A percentile compares a stretch with the other conserved stretches of the same genome.
These are phyloP conservation scores for Cottus gobio DNA, from an alignment of 2,113 vertebrate species.

Conservation along the genomic window DNA sequence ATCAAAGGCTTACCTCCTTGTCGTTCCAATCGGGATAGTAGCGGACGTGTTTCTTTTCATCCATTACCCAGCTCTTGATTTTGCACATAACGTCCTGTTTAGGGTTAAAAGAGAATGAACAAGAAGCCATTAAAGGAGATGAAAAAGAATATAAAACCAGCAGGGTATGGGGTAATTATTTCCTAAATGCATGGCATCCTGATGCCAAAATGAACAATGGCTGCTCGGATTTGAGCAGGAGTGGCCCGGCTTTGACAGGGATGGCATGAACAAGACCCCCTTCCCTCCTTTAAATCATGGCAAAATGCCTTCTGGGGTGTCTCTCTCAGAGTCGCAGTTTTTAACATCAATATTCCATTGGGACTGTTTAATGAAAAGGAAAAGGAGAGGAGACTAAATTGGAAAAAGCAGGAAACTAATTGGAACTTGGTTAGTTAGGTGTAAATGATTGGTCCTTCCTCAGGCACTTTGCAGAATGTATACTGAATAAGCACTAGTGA, in stretches of 20 bases:
- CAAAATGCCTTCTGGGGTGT: slow-evolving; percentile 74
- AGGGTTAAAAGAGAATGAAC: slow-evolving; percentile 88
- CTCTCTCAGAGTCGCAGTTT: slow-evolving; percentile 53
- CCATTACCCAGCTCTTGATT: slow-evolving; percentile 95
- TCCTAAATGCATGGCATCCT: slow-evolving; percentile 84
- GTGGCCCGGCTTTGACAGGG: slow-evolving; percentile 74
- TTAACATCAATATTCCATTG: slow-evolving; percentile 62
- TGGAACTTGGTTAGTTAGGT: slow-evolving; percentile 76
- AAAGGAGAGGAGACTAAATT: slow-evolving; percentile 51
- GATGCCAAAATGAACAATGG: slow-evolving; percentile 82
- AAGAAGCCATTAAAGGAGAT: slow-evolving; percentile 88
- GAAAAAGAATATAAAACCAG: slow-evolving; percentile 86
- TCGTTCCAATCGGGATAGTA: slow-evolving; percentile 95
- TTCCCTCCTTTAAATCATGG: slow-evolving; percentile 66
- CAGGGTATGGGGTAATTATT: slow-evolving; percentile 88
- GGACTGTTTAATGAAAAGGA: slow-evolving; percentile 66
- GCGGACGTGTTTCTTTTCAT: slow-evolving; percentile 94
- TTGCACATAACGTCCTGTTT: slow-evolving; percentile 96
- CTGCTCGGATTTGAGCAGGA: slow-evolving; percentile 76
- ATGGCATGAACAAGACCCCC: slow-evolving; percentile 71
- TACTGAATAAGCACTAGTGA: slow-evolving; percentile 69
- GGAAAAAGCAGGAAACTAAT: slow-evolving; percentile 68
- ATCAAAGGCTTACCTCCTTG: slow-evolving; percentile 92
- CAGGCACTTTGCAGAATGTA: slow-evolving; percentile 66
- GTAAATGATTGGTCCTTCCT: slow-evolving; percentile 71